A percentile compares a stretch with the other conserved stretches of the same genome.
phyloP scores from a whole-genome alignment of 2,797 vertebrate genomes.

The Malacoraja senta region DNA sequence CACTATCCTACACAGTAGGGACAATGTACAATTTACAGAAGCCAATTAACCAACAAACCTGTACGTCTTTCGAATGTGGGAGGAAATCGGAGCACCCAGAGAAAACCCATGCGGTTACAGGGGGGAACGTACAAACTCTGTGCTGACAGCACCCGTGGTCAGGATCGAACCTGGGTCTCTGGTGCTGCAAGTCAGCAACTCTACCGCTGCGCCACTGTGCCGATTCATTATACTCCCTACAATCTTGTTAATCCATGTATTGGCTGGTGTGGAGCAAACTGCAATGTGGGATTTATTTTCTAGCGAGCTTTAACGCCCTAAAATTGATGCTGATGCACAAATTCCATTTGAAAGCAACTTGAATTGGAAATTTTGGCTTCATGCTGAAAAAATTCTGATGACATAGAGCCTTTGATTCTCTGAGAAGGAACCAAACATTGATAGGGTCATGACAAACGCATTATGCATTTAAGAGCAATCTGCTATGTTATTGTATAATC shows the following conservation, averaged over 20 bases:
- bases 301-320: neutral
- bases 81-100: no score
- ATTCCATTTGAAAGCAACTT: neutral
- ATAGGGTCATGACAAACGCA: conserved; percentile 21
- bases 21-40: no score
- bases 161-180: no score
- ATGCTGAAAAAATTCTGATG: conserved; percentile 21
- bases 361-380: conserved; percentile 2
- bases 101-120: no score
- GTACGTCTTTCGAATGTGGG: no score
- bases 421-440: conserved; percentile 28
- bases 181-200: no score
- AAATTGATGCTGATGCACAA: neutral
- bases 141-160: no score
- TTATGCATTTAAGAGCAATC: conserved; percentile 30
- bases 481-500: conserved; percentile 38
- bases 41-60: no score
- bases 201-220: no score
- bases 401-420: conserved; percentile 28
- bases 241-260: neutral
- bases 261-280: neutral
- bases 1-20: no score
- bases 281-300: neutral
- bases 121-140: no score
- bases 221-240: neutral